These are phyloP conservation scores for Polypterus senegalus DNA, from an alignment of 2,113 vertebrate genomes.

Conservation along the genomic window DNA sequence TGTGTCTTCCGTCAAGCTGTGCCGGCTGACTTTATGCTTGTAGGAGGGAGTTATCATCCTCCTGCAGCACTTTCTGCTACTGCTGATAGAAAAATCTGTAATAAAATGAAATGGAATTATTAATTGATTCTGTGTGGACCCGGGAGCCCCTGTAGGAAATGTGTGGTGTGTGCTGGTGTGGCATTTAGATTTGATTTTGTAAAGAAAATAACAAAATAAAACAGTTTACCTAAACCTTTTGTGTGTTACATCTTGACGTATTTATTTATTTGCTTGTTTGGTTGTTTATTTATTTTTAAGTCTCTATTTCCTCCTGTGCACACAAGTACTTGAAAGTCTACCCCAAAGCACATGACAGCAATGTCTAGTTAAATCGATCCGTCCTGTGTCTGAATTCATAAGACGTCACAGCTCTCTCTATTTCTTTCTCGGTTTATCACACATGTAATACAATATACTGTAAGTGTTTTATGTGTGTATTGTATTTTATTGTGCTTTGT, in stretches of 20 bases:
- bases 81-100: slow-evolving; percentile 13
- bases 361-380: no score
- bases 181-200: slow-evolving; percentile 10
- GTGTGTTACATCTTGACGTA: background rate
- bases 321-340: slow-evolving; percentile 6
- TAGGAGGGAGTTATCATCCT: slow-evolving; percentile 19
- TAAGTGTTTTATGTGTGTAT: no score
- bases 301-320: background rate
- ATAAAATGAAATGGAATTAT: slow-evolving; percentile 19
- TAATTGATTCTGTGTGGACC: slow-evolving; percentile 9
- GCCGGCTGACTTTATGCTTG: slow-evolving; percentile 2
- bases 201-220: background rate
- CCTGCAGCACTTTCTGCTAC: slow-evolving; percentile 11
- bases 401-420: no score
- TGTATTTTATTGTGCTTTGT: no score
- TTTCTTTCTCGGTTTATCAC: no score
- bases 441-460: no score
- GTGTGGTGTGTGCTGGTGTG: slow-evolving; percentile 2
- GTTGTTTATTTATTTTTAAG: background rate
- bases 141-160: slow-evolving; percentile 5
- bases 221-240: slow-evolving; percentile 16
- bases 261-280: no score
- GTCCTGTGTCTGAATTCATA: no score
- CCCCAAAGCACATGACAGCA: slow-evolving; percentile 3
- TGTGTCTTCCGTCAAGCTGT: slow-evolving; percentile 5